These are phyloP conservation scores for Miichthys miiuy DNA, from an alignment of 2,797 vertebrate genomes.

Conservation along the genomic window DNA sequence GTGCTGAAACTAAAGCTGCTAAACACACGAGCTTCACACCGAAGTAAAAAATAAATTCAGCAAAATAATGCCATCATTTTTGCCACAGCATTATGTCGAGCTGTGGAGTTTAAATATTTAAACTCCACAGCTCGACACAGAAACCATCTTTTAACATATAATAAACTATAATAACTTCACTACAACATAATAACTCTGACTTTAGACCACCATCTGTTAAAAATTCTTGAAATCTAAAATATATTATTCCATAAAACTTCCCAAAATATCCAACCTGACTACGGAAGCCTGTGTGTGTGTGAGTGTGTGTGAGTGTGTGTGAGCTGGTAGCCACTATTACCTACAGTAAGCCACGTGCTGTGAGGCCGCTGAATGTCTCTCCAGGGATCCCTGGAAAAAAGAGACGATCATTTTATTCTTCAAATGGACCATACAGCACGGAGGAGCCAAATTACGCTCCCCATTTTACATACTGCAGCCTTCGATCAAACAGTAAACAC, in stretches of 20 bases:
- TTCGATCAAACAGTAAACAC: conserved; percentile 6
- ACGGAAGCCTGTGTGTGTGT: conserved; percentile 36
- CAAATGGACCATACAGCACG: conserved; percentile 24
- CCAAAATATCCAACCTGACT: not conserved
- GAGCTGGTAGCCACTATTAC: conserved; percentile 32
- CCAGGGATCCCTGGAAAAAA: conserved; percentile 69
- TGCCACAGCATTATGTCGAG: not conserved
- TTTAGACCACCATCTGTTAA: not conserved
- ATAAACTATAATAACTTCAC: not conserved
- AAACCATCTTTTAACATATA: not conserved
- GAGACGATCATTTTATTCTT: conserved; percentile 58
- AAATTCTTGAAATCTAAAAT: not conserved
- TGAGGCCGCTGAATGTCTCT: conserved; percentile 69
- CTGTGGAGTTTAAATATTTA: not conserved
- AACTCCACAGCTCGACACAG: not conserved
- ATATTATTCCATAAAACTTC: not conserved
- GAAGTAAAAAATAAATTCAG: not conserved
- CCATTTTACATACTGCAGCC: conserved; percentile 7
- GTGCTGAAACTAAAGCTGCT: not conserved
- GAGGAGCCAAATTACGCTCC: conserved; percentile 11
- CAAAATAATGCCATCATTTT: not conserved
- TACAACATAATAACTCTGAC: too few relatives aligned
- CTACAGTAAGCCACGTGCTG: conserved; percentile 68
- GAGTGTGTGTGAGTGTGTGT: conserved; percentile 34
- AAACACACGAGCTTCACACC: too few relatives aligned